Percentiles rank a stretch among this genome's conserved stretches.
phyloP scores from a whole-genome alignment of 1,140 invertebrate genomes.

The Drosophila jambulina region DNA sequence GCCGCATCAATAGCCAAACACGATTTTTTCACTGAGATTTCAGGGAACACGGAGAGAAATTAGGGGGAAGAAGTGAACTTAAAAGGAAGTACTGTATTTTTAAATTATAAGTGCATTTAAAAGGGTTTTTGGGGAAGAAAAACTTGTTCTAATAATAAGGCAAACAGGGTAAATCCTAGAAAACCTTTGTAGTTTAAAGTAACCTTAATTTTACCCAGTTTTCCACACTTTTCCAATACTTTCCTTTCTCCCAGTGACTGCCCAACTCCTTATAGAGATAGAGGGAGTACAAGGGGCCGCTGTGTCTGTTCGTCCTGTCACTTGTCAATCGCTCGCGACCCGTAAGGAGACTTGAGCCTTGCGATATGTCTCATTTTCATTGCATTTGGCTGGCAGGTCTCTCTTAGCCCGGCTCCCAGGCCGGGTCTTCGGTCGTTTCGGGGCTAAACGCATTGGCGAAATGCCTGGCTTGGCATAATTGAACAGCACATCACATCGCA shows the following conservation, averaged over 20 bases:
- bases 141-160: neutral
- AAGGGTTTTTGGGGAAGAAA: neutral
- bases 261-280: conserved; percentile 33
- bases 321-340: conserved; percentile 71
- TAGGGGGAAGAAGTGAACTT: neutral
- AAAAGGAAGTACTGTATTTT: neutral
- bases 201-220: rapidly evolving
- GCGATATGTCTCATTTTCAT: conserved; percentile 84
- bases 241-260: conserved; percentile 22
- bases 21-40: conserved; percentile 70
- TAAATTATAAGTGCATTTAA: neutral
- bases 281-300: conserved; percentile 31
- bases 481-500: conserved; percentile 48
- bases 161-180: too few relatives aligned
- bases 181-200: too few relatives aligned
- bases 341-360: conserved; percentile 55
- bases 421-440: conserved; percentile 15
- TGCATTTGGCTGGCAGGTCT: conserved; percentile 69
- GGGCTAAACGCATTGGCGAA: conserved; percentile 60
- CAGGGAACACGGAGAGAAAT: conserved; percentile 27
- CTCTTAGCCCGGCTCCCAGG: conserved; percentile 16
- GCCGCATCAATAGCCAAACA: conserved; percentile 82
- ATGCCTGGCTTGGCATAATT: conserved; percentile 63
- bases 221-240: neutral
- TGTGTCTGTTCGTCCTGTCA: conserved; percentile 60